A percentile compares a stretch with the other conserved stretches of the same genome.
Conservation (phyloP, 35 echinoderm and acorn worm genomes). For the Acanthaster planci region DNA sequence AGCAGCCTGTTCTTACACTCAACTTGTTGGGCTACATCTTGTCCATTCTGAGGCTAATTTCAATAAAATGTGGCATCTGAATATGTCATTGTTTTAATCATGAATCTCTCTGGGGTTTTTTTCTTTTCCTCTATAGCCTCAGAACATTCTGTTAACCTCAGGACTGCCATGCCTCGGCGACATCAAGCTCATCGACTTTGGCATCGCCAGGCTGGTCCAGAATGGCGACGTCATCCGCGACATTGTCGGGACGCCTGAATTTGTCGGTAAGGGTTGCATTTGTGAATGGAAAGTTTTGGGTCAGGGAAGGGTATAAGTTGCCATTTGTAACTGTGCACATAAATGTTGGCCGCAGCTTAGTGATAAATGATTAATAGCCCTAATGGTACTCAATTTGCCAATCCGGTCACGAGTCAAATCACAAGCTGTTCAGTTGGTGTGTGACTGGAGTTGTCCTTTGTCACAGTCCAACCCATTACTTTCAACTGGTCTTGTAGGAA, state of each 20-base stretch:
- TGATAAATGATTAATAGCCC: too few relatives aligned
- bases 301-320: too few relatives aligned
- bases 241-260: conserved; percentile 90
- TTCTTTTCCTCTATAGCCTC: conserved; percentile 66
- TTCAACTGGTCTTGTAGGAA: too few relatives aligned
- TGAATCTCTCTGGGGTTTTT: neutral
- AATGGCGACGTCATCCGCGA: conserved; percentile 77
- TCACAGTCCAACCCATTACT: too few relatives aligned
- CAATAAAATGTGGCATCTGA: neutral
- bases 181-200: conserved; percentile 97
- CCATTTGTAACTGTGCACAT: too few relatives aligned
- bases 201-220: conserved; percentile 77
- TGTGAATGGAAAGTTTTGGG: too few relatives aligned
- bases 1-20: too few relatives aligned
- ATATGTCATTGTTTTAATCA: neutral
- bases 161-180: conserved; percentile 47
- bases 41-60: neutral
- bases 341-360: too few relatives aligned
- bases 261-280: conserved; percentile 79
- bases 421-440: too few relatives aligned
- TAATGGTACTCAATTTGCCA: neutral
- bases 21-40: too few relatives aligned
- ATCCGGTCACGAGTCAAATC: too few relatives aligned
- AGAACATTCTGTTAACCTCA: conserved; percentile 86
- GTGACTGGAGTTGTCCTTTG: too few relatives aligned